Evolutionary conservation across 2,797 vertebrate genomes (phyloP), one percentile per base, ranked within the genome.

Genomic region (Arrhamphus sclerolepis): DNA sequence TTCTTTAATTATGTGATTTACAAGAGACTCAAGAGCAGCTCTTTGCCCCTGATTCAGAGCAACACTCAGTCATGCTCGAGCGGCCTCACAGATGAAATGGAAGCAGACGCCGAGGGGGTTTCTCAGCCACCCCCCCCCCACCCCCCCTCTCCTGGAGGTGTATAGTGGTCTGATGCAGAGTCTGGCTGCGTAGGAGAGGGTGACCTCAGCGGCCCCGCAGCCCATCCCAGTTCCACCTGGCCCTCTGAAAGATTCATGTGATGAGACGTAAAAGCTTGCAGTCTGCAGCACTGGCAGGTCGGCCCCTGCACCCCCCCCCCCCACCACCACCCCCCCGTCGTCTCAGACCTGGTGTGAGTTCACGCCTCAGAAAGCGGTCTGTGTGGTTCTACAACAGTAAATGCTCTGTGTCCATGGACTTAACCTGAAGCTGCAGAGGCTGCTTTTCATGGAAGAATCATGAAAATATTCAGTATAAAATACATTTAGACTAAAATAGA

Each of bases 241-340:
- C 63, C 55, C 52, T 29, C 65, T 89, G 73, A 91, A 91, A 85
- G 59, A 90, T 91, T 85, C 70, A 89, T 88, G 72, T 31, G 62
- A 73, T 78, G 81, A 72, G 82, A 72, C 80, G 59, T 78, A 80
- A 75, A 77, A 66, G 53, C 51, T 55, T 17, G 64, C 59, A 57
- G 66, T 41, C 67, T 50, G 55, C 75, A 63, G 77, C 40, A 4
- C 54, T 34, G 65, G 18, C 1, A 10, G 47, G 41, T 26, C 16
- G 55, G 29, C 46, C 28, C 40, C 42, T 49, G 6, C 44, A 46
- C 62, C 38, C 40, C 46, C n/a, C n/a, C n/a, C n/a, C n/a, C n/a
- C n/a, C n/a, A n/a, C n/a, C n/a, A n/a, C n/a, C n/a, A n/a, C n/a
- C n/a, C n/a, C n/a, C 42, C 53, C 19, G 48, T 41, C 1, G 11